Percentiles rank a stretch among this genome's conserved stretches.
These are phyloP conservation scores for Alcis repandata DNA, from an alignment of 2,888 invertebrate species.

Conservation along the genomic window DNA sequence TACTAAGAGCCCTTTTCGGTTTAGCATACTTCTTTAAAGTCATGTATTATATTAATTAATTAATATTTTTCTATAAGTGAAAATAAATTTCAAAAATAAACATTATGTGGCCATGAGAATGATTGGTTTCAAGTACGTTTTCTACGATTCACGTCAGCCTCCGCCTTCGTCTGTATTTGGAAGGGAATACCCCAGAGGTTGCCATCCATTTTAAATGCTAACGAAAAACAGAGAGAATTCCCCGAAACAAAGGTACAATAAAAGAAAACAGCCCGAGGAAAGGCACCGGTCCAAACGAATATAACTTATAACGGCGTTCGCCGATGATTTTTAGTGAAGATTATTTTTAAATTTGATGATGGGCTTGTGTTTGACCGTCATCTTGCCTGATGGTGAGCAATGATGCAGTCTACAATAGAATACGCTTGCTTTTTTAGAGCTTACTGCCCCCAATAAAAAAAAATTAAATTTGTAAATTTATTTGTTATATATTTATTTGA, in stretches of 20 bases:
- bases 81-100: background rate
- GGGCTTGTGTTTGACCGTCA: too few species aligned
- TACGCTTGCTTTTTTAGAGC: too few species aligned
- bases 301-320: constrained; percentile 13
- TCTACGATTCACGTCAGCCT: background rate
- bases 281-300: constrained; percentile 16
- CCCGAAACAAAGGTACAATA: constrained; percentile 28
- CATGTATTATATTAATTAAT: too few species aligned
- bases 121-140: background rate
- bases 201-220: constrained; percentile 27
- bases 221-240: constrained; percentile 26
- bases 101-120: too few species aligned
- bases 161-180: background rate
- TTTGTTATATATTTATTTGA: too few species aligned
- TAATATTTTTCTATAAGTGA: background rate
- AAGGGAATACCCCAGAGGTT: constrained; percentile 13
- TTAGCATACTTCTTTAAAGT: too few species aligned
- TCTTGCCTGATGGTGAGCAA: too few species aligned
- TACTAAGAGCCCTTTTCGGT: too few species aligned
- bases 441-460: too few species aligned
- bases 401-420: too few species aligned
- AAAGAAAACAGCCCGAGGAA: constrained; percentile 27
- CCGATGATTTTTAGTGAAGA: constrained; percentile 3
- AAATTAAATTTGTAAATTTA: too few species aligned
- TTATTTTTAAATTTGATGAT: too few species aligned